phyloP scores from a whole-genome alignment of 2,797 vertebrate genomes.

The Ateles fusciceps region DNA sequence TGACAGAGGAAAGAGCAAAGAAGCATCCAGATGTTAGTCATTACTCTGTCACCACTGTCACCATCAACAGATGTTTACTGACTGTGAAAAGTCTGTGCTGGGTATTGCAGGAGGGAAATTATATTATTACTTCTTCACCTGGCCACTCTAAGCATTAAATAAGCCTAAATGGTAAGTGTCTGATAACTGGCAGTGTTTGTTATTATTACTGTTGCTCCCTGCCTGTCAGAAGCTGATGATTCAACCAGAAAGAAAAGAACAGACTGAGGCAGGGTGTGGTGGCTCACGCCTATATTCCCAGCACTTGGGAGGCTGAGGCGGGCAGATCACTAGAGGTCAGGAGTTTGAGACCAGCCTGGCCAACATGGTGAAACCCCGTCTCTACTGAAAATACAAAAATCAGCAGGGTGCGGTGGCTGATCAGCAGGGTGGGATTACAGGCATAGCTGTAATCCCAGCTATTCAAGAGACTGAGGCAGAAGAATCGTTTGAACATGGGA shows the following conservation, averaged over 20 bases:
- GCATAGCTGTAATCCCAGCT: background rate
- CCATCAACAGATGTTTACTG: background rate
- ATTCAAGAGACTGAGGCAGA: background rate
- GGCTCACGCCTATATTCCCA: background rate
- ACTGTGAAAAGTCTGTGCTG: background rate
- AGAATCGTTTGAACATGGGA: background rate
- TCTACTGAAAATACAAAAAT: background rate
- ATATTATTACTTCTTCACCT: background rate
- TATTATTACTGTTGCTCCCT: background rate
- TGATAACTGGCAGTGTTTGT: background rate
- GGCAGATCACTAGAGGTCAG: background rate
- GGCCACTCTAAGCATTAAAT: background rate
- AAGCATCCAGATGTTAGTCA: background rate
- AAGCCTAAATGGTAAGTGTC: background rate
- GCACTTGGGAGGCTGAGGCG: background rate
- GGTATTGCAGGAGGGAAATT: background rate
- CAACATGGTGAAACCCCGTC: background rate
- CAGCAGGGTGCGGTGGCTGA: too few relatives aligned
- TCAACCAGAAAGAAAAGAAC: background rate
- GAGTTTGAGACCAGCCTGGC: background rate
- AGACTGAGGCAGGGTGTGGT: too few relatives aligned
- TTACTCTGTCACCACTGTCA: background rate
- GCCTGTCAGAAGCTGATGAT: rapidly evolving
- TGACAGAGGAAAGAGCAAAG: background rate
- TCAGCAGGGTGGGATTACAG: too few relatives aligned